Conservation (phyloP, 2,888 invertebrate species). For the Papilio demoleus region DNA sequence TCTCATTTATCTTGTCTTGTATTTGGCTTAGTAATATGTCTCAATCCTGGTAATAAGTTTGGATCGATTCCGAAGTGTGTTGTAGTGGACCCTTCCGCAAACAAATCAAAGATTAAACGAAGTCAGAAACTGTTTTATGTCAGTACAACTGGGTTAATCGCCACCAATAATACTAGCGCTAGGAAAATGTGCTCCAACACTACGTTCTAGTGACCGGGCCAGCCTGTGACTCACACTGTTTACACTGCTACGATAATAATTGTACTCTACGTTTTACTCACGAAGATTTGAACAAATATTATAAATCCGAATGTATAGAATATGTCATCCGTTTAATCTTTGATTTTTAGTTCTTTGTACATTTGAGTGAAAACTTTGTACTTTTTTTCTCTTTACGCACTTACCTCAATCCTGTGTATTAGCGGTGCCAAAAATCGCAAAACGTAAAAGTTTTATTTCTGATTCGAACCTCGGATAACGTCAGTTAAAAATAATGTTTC, state of each 20-base stretch:
- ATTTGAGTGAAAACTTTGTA: not conserved
- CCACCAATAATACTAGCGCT: slow-evolving; percentile 60
- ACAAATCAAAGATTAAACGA: slow-evolving; percentile 57
- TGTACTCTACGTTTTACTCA: slow-evolving; percentile 42
- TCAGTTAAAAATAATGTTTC: slow-evolving; percentile 36
- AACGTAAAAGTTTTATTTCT: slow-evolving; percentile 34
- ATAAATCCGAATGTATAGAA: not conserved
- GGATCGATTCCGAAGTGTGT: slow-evolving; percentile 46
- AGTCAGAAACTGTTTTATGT: slow-evolving; percentile 57
- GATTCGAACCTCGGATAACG: slow-evolving; percentile 20
- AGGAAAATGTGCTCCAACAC: slow-evolving; percentile 52
- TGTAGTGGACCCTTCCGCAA: slow-evolving; percentile 58
- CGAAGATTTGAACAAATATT: not conserved
- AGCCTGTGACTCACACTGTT: slow-evolving; percentile 63
- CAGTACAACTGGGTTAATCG: slow-evolving; percentile 71
- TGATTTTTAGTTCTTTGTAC: not conserved
- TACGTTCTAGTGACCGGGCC: slow-evolving; percentile 65
- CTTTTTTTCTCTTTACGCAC: slow-evolving; percentile 12
- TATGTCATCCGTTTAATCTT: not conserved
- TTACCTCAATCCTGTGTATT: slow-evolving; percentile 8
- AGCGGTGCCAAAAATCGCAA: slow-evolving; percentile 29
- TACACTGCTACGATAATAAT: slow-evolving; percentile 50
- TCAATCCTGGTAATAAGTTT: slow-evolving; percentile 35
- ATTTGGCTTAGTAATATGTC: slow-evolving; percentile 24
- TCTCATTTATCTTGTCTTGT: slow-evolving; percentile 19